A percentile compares a stretch with the other conserved stretches of the same genome.
These are phyloP conservation scores for Heliornis fulica DNA, from an alignment of 2,113 vertebrate species.

Conservation along the genomic window DNA sequence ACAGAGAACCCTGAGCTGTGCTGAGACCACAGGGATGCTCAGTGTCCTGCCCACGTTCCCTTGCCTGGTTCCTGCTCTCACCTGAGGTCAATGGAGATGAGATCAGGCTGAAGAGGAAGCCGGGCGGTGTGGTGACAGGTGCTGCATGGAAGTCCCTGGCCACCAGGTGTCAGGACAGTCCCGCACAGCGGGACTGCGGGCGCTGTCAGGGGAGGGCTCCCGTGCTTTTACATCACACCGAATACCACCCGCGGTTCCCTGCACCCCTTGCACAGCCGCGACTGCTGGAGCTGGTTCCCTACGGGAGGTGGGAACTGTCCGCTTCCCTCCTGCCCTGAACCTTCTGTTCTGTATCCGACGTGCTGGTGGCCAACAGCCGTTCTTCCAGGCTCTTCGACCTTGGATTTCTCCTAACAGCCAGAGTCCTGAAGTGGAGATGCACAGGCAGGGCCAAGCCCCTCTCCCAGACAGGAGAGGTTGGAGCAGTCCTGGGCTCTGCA, in stretches of 20 bases:
- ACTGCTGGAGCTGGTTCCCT: not conserved
- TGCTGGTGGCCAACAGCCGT: not conserved
- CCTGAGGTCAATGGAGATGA: not conserved
- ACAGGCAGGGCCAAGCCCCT: not conserved
- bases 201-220: not conserved
- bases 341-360: not conserved
- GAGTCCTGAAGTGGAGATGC: not conserved
- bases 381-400: not conserved
- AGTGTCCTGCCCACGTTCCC: not conserved
- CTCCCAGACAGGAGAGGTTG: not conserved
- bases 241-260: not conserved
- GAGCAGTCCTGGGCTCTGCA: not conserved
- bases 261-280: not conserved
- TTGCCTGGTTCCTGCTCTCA: not conserved
- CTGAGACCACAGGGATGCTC: not conserved
- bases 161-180: conserved; percentile 34
- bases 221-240: not conserved
- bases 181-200: not conserved
- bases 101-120: not conserved
- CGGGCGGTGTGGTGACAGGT: not conserved
- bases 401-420: not conserved
- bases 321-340: not conserved
- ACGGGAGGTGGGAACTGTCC: not conserved
- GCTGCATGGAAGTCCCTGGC: conserved; percentile 9
- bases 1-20: not conserved